phyloP scores from a whole-genome alignment of 2,113 vertebrate genomes.

The Dasyornis broadbenti region DNA sequence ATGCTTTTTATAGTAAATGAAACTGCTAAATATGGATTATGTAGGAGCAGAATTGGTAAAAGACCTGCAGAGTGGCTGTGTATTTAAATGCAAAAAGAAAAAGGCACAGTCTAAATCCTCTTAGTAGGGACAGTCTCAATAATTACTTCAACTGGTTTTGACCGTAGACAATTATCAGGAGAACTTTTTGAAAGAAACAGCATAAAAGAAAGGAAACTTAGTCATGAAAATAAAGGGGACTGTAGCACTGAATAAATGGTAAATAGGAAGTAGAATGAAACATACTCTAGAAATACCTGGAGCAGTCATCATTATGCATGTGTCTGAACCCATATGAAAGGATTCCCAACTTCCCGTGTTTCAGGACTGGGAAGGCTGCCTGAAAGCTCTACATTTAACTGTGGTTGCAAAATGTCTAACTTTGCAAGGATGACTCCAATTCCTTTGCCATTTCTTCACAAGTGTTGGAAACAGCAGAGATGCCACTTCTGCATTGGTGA shows the following conservation, averaged over 20 bases:
- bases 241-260: background rate
- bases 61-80: background rate
- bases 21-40: slow-evolving; percentile 42
- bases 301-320: background rate
- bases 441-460: background rate
- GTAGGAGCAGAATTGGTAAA: slow-evolving; percentile 8
- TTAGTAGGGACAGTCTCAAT: background rate
- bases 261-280: background rate
- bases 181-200: background rate
- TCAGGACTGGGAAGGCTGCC: background rate
- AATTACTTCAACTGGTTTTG: background rate
- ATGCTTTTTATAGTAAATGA: slow-evolving; percentile 34
- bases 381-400: background rate
- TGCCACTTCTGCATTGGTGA: background rate
- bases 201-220: background rate
- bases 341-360: background rate
- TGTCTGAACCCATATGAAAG: background rate
- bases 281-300: background rate
- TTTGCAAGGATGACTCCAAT: background rate
- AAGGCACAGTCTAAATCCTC: background rate
- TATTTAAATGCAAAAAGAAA: slow-evolving; percentile 13
- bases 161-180: background rate
- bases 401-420: background rate
- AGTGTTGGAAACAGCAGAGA: background rate
- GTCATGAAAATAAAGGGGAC: background rate